These are phyloP conservation scores for Littorina saxatilis DNA, from an alignment of 1,140 invertebrate species.

Conservation along the genomic window DNA sequence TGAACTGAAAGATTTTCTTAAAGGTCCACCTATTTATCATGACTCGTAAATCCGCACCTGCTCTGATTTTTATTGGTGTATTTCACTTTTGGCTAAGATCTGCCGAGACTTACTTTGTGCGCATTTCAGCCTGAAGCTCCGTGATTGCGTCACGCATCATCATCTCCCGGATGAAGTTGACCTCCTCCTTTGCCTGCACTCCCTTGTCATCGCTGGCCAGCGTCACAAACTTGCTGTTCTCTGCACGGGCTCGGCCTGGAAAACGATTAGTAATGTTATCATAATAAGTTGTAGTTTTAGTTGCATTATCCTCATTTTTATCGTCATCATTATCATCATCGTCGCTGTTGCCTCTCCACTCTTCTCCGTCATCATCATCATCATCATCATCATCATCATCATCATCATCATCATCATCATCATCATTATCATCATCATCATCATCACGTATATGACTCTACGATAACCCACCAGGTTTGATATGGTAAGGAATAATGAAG, in stretches of 20 bases:
- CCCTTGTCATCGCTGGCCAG: constrained; percentile 50
- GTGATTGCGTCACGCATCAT: constrained; percentile 65
- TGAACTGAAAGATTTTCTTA: too few species aligned
- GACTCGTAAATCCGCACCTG: too few species aligned
- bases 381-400: neutral
- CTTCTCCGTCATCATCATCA: neutral
- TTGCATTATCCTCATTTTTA: neutral
- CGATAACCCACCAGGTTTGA: too few species aligned
- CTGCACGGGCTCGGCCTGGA: constrained; percentile 61
- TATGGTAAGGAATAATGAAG: too few species aligned
- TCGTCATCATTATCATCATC: neutral
- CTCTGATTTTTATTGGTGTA: too few species aligned
- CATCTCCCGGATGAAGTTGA: constrained; percentile 61
- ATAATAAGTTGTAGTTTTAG: neutral
- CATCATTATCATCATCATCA: too few species aligned
- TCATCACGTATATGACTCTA: too few species aligned
- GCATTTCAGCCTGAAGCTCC: constrained; percentile 37
- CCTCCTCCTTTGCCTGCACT: constrained; percentile 59
- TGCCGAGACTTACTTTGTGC: neutral
- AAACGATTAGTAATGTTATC: too few species aligned
- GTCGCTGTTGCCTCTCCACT: neutral
- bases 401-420: too few species aligned
- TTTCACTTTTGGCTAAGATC: too few species aligned
- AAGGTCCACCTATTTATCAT: too few species aligned
- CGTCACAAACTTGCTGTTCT: constrained; percentile 55